Conservation (phyloP, 1,140 invertebrate species). For the Agraylea sexmaculata region DNA sequence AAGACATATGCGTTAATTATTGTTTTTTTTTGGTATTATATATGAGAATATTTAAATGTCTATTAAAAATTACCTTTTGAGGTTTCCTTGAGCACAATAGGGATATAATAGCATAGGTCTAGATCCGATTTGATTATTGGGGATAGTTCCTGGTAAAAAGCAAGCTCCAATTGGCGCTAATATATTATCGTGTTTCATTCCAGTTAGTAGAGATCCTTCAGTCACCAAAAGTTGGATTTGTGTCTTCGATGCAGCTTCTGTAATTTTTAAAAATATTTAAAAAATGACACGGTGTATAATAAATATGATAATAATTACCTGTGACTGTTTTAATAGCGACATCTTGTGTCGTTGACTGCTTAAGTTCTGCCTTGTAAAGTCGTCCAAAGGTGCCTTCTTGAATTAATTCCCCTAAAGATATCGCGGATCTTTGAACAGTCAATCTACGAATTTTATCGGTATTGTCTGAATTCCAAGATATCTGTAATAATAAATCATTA, state of each 20-base stretch:
- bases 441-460: constrained; percentile 57
- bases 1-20: too few species aligned
- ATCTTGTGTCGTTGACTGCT: constrained; percentile 54
- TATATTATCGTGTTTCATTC: constrained; percentile 71
- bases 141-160: constrained; percentile 3
- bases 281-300: too few species aligned
- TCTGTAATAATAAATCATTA: constrained; percentile 5
- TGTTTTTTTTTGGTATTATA: too few species aligned
- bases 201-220: constrained; percentile 74
- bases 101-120: constrained; percentile 71
- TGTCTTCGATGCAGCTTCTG: constrained; percentile 71
- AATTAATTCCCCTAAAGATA: constrained; percentile 49
- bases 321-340: constrained; percentile 77
- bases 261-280: too few species aligned
- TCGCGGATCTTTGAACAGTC: constrained; percentile 49
- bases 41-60: too few species aligned
- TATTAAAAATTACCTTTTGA: constrained; percentile 67
- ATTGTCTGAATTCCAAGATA: constrained; percentile 34
- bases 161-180: constrained; percentile 71
- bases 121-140: too few species aligned
- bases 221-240: constrained; percentile 71
- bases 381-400: constrained; percentile 76
- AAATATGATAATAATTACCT: constrained; percentile 41
- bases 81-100: constrained; percentile 67
- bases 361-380: constrained; percentile 61